Evolutionary conservation across 2,113 vertebrate species (phyloP), one percentile per base, ranked within the genome.

Genomic region (Corythaeola cristata): DNA sequence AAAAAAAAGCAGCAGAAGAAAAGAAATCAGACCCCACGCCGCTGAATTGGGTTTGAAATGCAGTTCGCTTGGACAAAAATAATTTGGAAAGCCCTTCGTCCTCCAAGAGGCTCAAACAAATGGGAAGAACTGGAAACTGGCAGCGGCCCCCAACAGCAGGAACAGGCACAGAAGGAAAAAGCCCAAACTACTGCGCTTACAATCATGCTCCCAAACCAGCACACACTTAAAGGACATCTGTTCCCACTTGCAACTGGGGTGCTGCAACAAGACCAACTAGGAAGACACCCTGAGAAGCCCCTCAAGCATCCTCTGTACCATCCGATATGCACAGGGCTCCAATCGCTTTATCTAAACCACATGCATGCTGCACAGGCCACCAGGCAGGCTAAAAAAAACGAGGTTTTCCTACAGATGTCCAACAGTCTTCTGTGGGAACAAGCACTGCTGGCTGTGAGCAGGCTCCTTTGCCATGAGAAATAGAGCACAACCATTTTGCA

Each of bases 261-360:
- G 35, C 52, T 75, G 23, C 68, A 62, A 41, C 30, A 68, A 52
- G 53, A 44, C 33, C 16, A 14, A 28, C 15, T 74, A 12, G 16
- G 11, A 24, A 67, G n/a, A 47, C 15, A 50, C 18, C 5, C 27
- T 3, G 4, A 83, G 41, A 80, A 80, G 12, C 2, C 0, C 9
- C 30, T 0, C 27, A 0, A 9, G 6, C 0, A 3, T 5, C 45
- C 41, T 32, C 19, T 9, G 9, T 37, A 63, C n/a, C 28, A 73
- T 24, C n/a, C 0, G 1, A 28, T 37, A 69, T 2, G 7, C 37
- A 27, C 19, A 33, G 12, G 47, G 27, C 6, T 77, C 16, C 32
- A 32, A 9, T 1, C 4, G 11, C 49, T 66, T 83, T 50, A 69
- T 24, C 45, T 69, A 49, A 88, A 86, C 13, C 24, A 32, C 22